Conservation (phyloP, 1,140 invertebrate genomes). For the Drosophila jambulina region DNA sequence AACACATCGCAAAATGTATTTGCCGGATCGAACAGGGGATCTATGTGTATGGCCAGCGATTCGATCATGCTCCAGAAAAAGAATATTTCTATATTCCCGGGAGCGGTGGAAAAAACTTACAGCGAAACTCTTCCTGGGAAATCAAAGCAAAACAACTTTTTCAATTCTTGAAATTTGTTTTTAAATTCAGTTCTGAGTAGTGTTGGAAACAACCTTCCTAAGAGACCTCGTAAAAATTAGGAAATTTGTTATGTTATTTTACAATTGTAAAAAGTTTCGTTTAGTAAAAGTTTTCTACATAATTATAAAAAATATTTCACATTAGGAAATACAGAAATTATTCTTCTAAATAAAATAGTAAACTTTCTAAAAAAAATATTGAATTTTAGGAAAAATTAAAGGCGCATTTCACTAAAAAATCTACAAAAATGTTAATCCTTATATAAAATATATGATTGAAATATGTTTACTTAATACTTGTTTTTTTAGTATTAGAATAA, state of each 20-base stretch:
- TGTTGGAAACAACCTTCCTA: background rate
- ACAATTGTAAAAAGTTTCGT: background rate
- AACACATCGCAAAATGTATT: background rate
- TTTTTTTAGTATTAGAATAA: no score
- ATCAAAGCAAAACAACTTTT: background rate
- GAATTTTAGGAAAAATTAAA: background rate
- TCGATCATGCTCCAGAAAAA: conserved; percentile 48
- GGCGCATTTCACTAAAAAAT: no score
- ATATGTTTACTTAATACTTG: background rate
- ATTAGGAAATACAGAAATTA: no score
- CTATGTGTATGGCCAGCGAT: conserved; percentile 26
- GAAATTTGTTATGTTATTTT: conserved; percentile 2
- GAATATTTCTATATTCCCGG: conserved; percentile 13
- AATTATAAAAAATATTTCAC: background rate
- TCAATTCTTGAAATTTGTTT: background rate
- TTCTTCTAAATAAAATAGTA: background rate
- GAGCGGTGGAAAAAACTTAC: background rate
- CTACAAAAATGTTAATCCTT: background rate
- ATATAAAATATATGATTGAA: background rate
- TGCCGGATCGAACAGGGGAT: conserved; percentile 19
- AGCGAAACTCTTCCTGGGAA: conserved; percentile 10
- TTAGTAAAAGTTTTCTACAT: background rate
- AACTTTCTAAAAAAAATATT: background rate
- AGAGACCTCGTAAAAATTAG: background rate
- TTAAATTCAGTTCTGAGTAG: background rate